Evolutionary conservation across 2,113 vertebrate species (phyloP).

Genomic region (Sinocyclocheilus anshuiensis): DNA sequence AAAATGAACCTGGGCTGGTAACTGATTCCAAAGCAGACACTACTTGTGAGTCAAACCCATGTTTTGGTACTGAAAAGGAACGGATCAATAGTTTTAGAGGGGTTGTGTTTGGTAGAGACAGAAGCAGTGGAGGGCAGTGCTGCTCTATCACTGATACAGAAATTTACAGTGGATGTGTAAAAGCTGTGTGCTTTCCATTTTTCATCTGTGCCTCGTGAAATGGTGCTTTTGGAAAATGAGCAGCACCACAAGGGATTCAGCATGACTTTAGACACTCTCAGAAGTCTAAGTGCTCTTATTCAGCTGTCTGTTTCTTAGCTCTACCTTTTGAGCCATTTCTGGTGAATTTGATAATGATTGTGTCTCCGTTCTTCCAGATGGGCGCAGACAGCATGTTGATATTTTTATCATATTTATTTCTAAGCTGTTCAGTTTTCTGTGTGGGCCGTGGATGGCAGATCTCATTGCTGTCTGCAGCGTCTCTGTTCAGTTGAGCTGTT

Average conservation of each 20-base stretch:
- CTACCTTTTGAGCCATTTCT: background rate
- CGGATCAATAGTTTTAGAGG: background rate
- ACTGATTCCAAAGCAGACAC: conserved; percentile 17
- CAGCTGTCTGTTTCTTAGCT: background rate
- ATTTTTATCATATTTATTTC: conserved; percentile 25
- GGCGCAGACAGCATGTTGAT: conserved; percentile 1
- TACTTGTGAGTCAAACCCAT: background rate
- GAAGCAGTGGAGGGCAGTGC: conserved; percentile 28
- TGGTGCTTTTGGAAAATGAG: background rate
- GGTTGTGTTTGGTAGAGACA: background rate
- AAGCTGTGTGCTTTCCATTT: background rate
- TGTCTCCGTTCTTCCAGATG: conserved; percentile 9
- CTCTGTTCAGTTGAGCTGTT: conserved; percentile 18
- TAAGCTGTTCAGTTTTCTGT: conserved; percentile 7
- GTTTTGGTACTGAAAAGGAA: background rate
- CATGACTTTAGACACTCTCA: background rate
- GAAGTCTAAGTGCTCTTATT: background rate
- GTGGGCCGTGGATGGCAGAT: conserved; percentile 13
- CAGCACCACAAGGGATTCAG: background rate
- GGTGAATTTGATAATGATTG: conserved; percentile 4
- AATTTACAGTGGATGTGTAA: background rate
- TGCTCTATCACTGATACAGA: conserved; percentile 13
- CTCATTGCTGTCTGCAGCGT: conserved; percentile 11
- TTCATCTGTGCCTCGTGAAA: background rate
- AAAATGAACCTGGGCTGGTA: conserved; percentile 1